Evolutionary conservation across 2,113 vertebrate species (phyloP).

Genomic region (Gnathonemus longibarbis): DNA sequence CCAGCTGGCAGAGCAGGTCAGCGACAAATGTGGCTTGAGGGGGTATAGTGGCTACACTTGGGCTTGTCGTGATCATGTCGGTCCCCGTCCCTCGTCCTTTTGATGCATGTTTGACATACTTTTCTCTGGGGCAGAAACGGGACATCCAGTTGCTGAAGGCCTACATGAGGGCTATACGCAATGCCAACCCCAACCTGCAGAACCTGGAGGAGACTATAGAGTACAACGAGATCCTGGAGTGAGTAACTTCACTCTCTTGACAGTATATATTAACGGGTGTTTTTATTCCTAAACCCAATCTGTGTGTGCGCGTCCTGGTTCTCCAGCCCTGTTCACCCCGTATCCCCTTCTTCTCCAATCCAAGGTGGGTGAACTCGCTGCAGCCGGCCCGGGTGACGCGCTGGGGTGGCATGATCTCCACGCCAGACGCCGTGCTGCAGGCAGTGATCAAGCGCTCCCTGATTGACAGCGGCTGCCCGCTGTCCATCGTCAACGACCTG

Average conservation of each 20-base stretch:
- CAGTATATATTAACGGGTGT: not conserved
- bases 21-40: not conserved
- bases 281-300: not conserved
- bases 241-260: slow-evolving; percentile 43
- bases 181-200: slow-evolving; percentile 92
- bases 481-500: slow-evolving; percentile 89
- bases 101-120: slow-evolving; percentile 7
- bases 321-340: not conserved
- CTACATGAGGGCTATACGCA: slow-evolving; percentile 94
- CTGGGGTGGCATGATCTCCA: slow-evolving; percentile 98
- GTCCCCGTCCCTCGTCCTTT: not conserved
- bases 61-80: not conserved
- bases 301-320: not conserved
- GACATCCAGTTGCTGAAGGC: slow-evolving; percentile 97
- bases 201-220: slow-evolving; percentile 97
- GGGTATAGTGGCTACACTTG: not conserved
- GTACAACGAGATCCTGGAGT: slow-evolving; percentile 98
- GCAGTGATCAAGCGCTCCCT: slow-evolving; percentile 94
- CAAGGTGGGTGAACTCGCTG: slow-evolving; percentile 94
- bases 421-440: slow-evolving; percentile 90
- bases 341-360: not conserved
- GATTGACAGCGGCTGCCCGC: slow-evolving; percentile 92
- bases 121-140: slow-evolving; percentile 67
- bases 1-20: slow-evolving; percentile 89
- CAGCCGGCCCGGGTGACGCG: slow-evolving; percentile 93